Evolutionary conservation across 2,113 vertebrate genomes (phyloP).

Genomic region (Hylia prasina): DNA sequence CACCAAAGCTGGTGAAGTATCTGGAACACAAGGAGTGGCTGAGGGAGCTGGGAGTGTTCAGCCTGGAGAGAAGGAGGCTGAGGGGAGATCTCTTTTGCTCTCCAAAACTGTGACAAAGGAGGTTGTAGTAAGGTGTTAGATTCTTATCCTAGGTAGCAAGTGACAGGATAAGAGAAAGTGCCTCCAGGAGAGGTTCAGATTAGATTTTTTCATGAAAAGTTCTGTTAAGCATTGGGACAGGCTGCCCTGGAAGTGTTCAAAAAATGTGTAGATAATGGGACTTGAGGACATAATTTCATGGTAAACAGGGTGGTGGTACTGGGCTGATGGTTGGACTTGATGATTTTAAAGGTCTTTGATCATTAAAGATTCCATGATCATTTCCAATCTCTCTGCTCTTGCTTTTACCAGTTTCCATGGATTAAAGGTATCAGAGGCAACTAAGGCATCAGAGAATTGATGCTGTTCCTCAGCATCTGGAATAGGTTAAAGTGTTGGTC

Average conservation of each 20-base stretch:
- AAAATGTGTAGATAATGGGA: rapidly evolving
- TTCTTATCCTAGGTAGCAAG: not conserved
- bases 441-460: not conserved
- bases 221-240: not conserved
- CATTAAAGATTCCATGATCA: not conserved
- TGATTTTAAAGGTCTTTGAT: not conserved
- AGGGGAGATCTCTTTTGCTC: no score
- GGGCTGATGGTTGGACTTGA: not conserved
- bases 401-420: not conserved
- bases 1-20: not conserved
- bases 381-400: not conserved
- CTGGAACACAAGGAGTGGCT: not conserved
- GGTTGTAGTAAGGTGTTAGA: not conserved
- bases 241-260: not conserved
- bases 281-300: not conserved
- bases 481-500: not conserved
- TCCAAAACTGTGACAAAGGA: not conserved
- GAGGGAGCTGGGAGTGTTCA: not conserved
- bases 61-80: not conserved
- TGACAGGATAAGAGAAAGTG: not conserved
- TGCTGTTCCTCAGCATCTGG: not conserved
- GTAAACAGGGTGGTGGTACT: not conserved
- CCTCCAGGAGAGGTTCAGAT: not conserved
- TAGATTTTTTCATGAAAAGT: not conserved
- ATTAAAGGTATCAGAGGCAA: not conserved